Conservation (phyloP, 2,888 invertebrate species). For the Tanytarsus gracilentus region DNA sequence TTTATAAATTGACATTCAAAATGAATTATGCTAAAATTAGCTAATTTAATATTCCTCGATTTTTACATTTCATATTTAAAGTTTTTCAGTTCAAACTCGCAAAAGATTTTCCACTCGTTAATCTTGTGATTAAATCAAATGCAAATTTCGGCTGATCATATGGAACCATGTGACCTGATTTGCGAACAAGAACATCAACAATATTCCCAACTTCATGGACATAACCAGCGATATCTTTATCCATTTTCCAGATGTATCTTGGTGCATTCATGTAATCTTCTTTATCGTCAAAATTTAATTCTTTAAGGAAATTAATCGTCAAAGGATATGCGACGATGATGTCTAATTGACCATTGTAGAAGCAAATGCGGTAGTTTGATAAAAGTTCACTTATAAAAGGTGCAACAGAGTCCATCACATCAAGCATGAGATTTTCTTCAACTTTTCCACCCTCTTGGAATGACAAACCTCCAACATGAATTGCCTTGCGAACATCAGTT, state of each 20-base stretch:
- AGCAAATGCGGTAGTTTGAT: slow-evolving; percentile 58
- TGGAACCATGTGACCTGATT: slow-evolving; percentile 80
- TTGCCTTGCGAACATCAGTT: slow-evolving; percentile 52
- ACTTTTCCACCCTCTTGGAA: slow-evolving; percentile 54
- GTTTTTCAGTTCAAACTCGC: too few relatives aligned
- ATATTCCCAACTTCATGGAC: slow-evolving; percentile 61
- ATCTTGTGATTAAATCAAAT: slow-evolving; percentile 60
- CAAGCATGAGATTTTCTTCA: slow-evolving; percentile 59
- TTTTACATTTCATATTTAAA: too few relatives aligned
- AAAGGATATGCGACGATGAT: slow-evolving; percentile 83
- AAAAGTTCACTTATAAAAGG: slow-evolving; percentile 60
- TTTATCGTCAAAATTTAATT: slow-evolving; percentile 58
- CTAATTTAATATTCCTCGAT: too few relatives aligned
- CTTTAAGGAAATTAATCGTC: slow-evolving; percentile 67
- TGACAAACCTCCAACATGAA: slow-evolving; percentile 69
- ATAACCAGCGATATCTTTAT: slow-evolving; percentile 63
- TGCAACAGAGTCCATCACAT: slow-evolving; percentile 75
- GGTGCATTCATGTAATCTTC: slow-evolving; percentile 56
- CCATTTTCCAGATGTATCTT: slow-evolving; percentile 61
- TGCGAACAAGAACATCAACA: slow-evolving; percentile 62
- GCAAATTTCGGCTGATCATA: slow-evolving; percentile 71
- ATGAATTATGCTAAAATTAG: too few relatives aligned
- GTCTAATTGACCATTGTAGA: slow-evolving; percentile 87
- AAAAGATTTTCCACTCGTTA: slow-evolving; percentile 51
- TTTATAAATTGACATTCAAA: too few relatives aligned